Evolutionary conservation across 2,888 invertebrate species (phyloP).

Genomic region (Rotaria socialis): DNA sequence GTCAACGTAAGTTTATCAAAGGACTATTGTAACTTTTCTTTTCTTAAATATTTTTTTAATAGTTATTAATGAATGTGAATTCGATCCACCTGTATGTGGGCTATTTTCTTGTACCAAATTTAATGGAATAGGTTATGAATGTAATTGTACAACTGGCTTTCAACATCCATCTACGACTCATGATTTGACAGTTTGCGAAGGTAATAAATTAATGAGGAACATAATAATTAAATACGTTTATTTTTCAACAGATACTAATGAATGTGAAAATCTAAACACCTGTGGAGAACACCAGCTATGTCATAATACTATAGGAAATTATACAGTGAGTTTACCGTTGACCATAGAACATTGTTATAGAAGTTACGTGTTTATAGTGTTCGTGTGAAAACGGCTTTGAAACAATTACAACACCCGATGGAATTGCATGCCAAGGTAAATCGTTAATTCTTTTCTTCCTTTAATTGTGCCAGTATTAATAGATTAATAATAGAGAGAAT

Average conservation of each 20-base stretch:
- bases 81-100: not conserved
- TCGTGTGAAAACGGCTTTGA: not conserved
- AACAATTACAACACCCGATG: not conserved
- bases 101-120: not conserved
- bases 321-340: not conserved
- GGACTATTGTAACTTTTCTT: not conserved
- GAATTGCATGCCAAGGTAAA: not conserved
- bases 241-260: not conserved
- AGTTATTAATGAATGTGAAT: not conserved
- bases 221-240: not conserved
- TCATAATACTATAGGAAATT: not conserved
- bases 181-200: not conserved
- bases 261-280: not conserved
- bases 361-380: not conserved
- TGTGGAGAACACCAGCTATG: not conserved
- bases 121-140: constrained; percentile 14
- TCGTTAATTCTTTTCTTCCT: not conserved
- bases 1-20: not conserved
- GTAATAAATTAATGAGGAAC: not conserved
- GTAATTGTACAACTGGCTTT: not conserved
- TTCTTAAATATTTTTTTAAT: not conserved
- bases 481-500: no score
- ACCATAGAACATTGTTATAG: not conserved
- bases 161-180: not conserved
- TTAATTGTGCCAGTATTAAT: no score